Evolutionary conservation across 2,888 invertebrate genomes (phyloP).

Genomic region (Rhyacophila evoluta): DNA sequence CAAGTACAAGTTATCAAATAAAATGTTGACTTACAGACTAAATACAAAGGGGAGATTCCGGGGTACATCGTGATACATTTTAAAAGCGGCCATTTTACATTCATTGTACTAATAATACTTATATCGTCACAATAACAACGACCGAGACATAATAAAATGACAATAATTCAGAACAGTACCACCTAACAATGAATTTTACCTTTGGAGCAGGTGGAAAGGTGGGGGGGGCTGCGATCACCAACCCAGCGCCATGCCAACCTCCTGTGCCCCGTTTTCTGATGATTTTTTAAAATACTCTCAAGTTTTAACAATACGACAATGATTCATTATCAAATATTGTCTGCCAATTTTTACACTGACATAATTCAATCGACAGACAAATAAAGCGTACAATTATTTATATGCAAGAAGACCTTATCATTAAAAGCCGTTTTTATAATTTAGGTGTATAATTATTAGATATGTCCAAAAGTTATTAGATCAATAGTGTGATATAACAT

Average conservation of each 20-base stretch:
- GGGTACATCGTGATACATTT: conserved; percentile 9
- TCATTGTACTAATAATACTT: conserved; percentile 2
- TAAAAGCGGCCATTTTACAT: background rate
- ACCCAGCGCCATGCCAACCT: background rate
- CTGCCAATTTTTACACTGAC: background rate
- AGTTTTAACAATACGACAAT: background rate
- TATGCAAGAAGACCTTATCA: background rate
- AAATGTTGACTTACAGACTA: conserved; percentile 43
- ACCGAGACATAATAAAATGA: background rate
- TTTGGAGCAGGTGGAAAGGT: background rate
- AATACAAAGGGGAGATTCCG: conserved; percentile 18
- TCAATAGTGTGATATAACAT: background rate
- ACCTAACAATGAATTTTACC: conserved; percentile 14
- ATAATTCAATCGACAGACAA: background rate
- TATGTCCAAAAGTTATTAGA: background rate
- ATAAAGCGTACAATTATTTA: background rate
- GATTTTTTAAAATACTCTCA: background rate
- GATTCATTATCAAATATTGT: background rate
- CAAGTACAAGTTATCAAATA: conserved; percentile 45
- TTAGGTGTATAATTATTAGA: background rate
- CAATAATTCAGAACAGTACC: background rate
- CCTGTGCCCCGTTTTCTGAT: background rate
- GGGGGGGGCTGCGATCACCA: background rate
- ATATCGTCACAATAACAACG: background rate
- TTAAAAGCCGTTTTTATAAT: background rate